Evolutionary conservation across 2,113 vertebrate species (phyloP).

Genomic region (Psittacara wagleri): DNA sequence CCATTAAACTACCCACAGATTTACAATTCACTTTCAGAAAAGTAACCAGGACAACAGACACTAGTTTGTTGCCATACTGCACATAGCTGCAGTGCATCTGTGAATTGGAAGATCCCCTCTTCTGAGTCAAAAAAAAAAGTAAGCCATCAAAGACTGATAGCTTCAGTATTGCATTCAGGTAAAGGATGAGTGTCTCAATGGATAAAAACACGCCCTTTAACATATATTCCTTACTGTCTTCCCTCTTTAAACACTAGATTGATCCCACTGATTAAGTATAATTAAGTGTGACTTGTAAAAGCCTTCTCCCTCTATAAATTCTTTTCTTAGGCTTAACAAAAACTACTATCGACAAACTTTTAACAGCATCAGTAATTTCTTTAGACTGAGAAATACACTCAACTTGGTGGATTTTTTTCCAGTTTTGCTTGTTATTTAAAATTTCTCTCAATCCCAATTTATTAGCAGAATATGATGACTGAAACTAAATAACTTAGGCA

Average conservation of each 20-base stretch:
- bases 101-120: neutral
- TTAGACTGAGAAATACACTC: neutral
- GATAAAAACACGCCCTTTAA: neutral
- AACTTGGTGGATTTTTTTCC: rapidly evolving
- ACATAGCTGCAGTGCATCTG: neutral
- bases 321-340: neutral
- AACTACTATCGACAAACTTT: neutral
- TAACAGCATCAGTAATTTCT: neutral
- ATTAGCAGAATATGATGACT: neutral
- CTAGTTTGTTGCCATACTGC: neutral
- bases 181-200: neutral
- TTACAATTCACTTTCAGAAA: neutral
- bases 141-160: neutral
- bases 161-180: neutral
- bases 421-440: neutral
- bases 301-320: neutral
- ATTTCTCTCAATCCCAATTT: neutral
- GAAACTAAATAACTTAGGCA: neutral
- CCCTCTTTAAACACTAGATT: neutral
- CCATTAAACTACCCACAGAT: neutral
- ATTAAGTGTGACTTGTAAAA: neutral
- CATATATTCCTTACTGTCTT: neutral
- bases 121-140: rapidly evolving
- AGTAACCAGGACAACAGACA: neutral
- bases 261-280: neutral